These are phyloP conservation scores for Azorinus chamasolen DNA, from an alignment of 2,888 invertebrate genomes.

Conservation along the genomic window DNA sequence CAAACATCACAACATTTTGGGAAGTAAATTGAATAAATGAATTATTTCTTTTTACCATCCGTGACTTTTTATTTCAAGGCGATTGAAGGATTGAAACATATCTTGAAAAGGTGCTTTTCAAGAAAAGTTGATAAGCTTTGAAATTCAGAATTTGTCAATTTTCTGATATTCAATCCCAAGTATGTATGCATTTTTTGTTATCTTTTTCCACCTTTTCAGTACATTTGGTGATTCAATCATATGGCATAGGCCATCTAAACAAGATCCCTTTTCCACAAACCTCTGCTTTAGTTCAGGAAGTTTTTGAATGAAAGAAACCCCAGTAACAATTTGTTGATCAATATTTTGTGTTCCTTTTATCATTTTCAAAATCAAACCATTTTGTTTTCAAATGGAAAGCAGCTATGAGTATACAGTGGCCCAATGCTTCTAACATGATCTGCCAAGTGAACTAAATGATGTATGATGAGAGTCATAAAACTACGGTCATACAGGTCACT, in stretches of 20 bases:
- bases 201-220: constrained; percentile 16
- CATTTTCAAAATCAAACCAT: constrained; percentile 43
- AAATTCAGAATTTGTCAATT: constrained; percentile 34
- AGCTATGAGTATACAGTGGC: constrained; percentile 52
- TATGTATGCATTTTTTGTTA: constrained; percentile 24
- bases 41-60: constrained; percentile 53
- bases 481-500: constrained; percentile 11
- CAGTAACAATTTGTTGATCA: constrained; percentile 48
- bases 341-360: constrained; percentile 52
- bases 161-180: constrained; percentile 37
- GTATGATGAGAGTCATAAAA: constrained; percentile 52
- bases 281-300: constrained; percentile 47
- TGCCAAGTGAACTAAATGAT: constrained; percentile 51
- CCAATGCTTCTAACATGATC: constrained; percentile 51
- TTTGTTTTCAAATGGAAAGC: constrained; percentile 57
- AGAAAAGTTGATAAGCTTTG: constrained; percentile 6
- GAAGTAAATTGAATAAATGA: no score
- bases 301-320: constrained; percentile 53
- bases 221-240: constrained; percentile 32
- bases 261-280: constrained; percentile 26
- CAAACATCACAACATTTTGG: no score
- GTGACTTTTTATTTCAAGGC: constrained; percentile 24
- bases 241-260: constrained; percentile 29
- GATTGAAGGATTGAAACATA: constrained; percentile 17
- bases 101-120: constrained; percentile 19